Base-by-base conservation (phyloP, 2,113 vertebrate genomes). In the Scytalopus superciliaris region DNA sequence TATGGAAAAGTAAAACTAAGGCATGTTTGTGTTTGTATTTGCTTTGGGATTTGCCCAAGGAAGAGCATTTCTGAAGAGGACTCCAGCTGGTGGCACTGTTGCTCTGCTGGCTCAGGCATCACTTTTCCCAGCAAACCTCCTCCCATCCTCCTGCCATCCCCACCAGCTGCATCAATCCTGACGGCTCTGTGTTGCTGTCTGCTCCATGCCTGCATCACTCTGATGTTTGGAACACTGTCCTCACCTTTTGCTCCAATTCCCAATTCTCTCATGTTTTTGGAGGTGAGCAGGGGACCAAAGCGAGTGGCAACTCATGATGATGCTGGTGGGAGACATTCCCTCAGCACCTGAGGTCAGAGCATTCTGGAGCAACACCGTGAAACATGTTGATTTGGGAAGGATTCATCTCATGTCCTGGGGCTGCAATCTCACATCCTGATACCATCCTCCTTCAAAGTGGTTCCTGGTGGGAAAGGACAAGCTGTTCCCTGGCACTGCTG, bases 71-170 rank as follows among this genome's bases (percentile, higher is more conserved):
- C 19, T 16, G 44, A 45, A 8, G 18, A 45, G 44, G 44, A 15
- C 78, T 96, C 94, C 91, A 90, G 90, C 63, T 30, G 97, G 33
- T 75, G 97, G 91, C 67, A 90, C 78, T 83, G 93, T 19, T 25
- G 80, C 63, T 91, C 82, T 22, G 11, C 70, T 3, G 0, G 35
- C 74, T 64, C n/a, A 12, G 39, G 37, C 67, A 27, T 3, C 10
- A 0, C 53, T 66, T 49, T 79, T 88, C 74, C 14, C 42, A 19
- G 40, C 25, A 15, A 31, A 8, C 4, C 10, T 0, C 19, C 33
- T 80, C 28, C 1, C 55, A 27, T 76, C 60, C 57, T 2, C 3
- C 67, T 73, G n/a, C 84, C 4, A 2, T 40, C 52, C 31, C 63
- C 3, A 2, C 40, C 2, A 8, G 59, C n/a, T 10, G 3, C 62